phyloP scores from a whole-genome alignment of 2,888 invertebrate species.

The Doris montereyensis region DNA sequence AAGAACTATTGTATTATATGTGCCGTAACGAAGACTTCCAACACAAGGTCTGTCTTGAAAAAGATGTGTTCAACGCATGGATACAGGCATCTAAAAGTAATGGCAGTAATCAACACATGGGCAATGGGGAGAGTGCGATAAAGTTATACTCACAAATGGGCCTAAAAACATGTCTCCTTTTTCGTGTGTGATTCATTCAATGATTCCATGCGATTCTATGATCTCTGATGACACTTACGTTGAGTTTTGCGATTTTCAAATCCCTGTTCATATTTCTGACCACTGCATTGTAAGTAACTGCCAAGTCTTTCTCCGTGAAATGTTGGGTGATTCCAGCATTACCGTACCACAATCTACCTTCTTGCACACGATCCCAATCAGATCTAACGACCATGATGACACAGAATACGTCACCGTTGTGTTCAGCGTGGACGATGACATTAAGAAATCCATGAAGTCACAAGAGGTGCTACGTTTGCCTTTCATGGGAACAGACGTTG shows the following conservation, averaged over 20 bases:
- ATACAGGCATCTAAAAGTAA: slow-evolving; percentile 10
- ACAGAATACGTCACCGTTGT: slow-evolving; percentile 65
- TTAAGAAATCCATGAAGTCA: slow-evolving; percentile 59
- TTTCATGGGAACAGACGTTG: slow-evolving; percentile 53
- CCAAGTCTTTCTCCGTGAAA: slow-evolving; percentile 44
- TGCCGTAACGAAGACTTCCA: slow-evolving; percentile 60
- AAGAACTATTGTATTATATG: slow-evolving; percentile 66
- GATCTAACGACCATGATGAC: slow-evolving; percentile 35
- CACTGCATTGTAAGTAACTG: slow-evolving; percentile 72
- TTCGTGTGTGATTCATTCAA: slow-evolving; percentile 69
- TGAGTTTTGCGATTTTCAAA: slow-evolving; percentile 71
- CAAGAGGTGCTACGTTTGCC: slow-evolving; percentile 47
- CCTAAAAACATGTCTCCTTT: not conserved
- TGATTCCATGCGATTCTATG: slow-evolving; percentile 51
- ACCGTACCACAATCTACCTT: slow-evolving; percentile 61
- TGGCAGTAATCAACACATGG: too few relatives aligned
- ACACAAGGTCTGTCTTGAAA: slow-evolving; percentile 57
- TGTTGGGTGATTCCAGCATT: not conserved
- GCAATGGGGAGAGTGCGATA: too few relatives aligned
- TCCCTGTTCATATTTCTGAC: slow-evolving; percentile 60
- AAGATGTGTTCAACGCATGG: slow-evolving; percentile 61
- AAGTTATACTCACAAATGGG: not conserved
- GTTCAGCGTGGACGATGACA: slow-evolving; percentile 64
- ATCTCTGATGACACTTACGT: slow-evolving; percentile 60
- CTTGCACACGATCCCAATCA: slow-evolving; percentile 67